Base-by-base conservation (phyloP, 1,140 invertebrate genomes). In the Drosophila mojavensis region DNA sequence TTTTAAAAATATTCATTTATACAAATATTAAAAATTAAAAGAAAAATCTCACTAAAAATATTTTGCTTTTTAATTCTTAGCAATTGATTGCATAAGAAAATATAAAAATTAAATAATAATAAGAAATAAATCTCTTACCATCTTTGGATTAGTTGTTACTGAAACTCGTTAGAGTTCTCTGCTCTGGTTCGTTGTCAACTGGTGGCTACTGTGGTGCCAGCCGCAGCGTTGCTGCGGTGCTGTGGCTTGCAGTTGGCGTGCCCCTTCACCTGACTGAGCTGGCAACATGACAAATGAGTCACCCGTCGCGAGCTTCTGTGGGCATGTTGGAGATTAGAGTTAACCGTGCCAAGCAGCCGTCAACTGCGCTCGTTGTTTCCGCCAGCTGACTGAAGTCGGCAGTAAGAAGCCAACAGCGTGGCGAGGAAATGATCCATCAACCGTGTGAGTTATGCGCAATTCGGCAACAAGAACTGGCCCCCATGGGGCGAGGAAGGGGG, bases 341-440 rank as follows among this genome's bases (percentile, higher is more conserved):
- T 53, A 68, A 64, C 36, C 60, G 50, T 7, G 15, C 51, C 13
- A 28, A 54, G 51, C 28, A 26, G 50, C 50, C 17, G 45, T 26
- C 51, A 26, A 54, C 28, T 54, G 62, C 17, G 39, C 17, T 41
- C 26, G 28, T 45, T 63, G 82, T 81, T 86, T 85, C 82, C 77
- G 77, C 48, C 73, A 47, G 28, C 68, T 26, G 17, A 4, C 24
- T 30, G 11, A 6, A 28, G 24, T 11, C 10, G 4, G 48, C 9
- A 30, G 47, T 4, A 26, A 53, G 26, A 26, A 15, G 30, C 15
- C 45, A 65, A 39, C 63, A 39, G 64, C 66, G 53, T 69, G 82
- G 62, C 78, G 61, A 81, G 82, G 82, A 85, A 86, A 79, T 86
- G 79, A 86, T 88, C 79, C 83, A 77, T 86, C 82, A 86, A 82